phyloP scores from a whole-genome alignment of 2,113 vertebrate species.

The Brachyistius frenatus region DNA sequence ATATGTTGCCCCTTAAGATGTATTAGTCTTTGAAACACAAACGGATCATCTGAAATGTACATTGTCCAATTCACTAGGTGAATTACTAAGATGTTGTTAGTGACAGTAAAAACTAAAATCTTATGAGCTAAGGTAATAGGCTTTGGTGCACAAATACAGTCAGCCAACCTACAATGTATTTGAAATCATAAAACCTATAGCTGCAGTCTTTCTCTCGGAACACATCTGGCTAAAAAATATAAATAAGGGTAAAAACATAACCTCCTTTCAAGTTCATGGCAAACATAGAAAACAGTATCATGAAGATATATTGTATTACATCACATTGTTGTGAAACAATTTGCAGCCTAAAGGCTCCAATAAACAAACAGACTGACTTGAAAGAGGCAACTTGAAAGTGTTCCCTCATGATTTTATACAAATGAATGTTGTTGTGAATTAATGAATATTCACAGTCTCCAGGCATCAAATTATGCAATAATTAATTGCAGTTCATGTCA shows the following conservation, averaged over 20 bases:
- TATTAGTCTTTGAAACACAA: no score
- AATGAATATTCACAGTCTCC: constrained; percentile 14
- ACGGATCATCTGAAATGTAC: no score
- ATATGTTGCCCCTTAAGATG: no score
- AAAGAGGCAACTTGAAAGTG: neutral
- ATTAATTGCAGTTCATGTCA: neutral
- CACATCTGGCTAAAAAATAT: no score
- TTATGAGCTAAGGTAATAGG: no score
- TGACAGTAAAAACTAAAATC: no score
- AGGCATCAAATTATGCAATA: constrained; percentile 1
- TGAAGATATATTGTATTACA: neutral
- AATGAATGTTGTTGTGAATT: constrained; percentile 10
- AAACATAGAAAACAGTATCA: neutral
- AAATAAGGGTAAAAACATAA: neutral
- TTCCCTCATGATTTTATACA: neutral
- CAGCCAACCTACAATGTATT: no score
- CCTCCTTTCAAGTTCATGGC: neutral
- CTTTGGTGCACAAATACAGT: no score
- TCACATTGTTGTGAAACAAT: constrained; percentile 2
- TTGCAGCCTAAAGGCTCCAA: neutral
- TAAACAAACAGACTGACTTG: constrained; percentile 2
- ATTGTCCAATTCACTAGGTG: no score
- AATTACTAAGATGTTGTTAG: no score
- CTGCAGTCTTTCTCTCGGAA: no score
- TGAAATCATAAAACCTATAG: no score